These are phyloP conservation scores for Chionomys nivalis DNA, from an alignment of 2,113 vertebrate species.

Conservation along the genomic window DNA sequence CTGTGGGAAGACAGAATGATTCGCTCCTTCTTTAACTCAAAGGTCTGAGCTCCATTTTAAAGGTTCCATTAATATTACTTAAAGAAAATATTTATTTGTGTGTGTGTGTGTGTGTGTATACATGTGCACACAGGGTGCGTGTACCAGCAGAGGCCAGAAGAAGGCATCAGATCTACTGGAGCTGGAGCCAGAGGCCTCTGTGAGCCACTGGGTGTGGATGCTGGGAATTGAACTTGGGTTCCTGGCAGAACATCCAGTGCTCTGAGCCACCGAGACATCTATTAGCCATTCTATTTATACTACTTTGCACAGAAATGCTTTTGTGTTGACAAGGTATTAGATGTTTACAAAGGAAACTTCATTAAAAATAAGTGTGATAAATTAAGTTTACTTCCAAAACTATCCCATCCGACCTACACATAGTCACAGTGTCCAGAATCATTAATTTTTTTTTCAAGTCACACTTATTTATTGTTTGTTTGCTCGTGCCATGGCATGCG, in stretches of 20 bases:
- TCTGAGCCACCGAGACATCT: neutral
- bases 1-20: neutral
- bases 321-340: neutral
- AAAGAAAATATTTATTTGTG: neutral
- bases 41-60: neutral
- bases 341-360: neutral
- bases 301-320: neutral
- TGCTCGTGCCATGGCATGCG: neutral
- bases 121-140: no score
- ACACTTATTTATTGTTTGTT: neutral
- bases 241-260: neutral
- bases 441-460: neutral
- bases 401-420: neutral
- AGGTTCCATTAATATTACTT: neutral
- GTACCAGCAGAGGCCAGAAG: neutral
- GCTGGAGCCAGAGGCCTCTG: neutral
- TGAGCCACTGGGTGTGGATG: neutral
- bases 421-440: neutral
- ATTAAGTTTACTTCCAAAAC: neutral
- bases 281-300: no score
- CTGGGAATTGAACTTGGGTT: neutral
- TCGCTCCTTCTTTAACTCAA: no score
- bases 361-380: neutral
- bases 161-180: neutral
- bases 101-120: neutral